Percentiles rank a stretch among this genome's conserved stretches.
Conservation (phyloP, 2,113 vertebrate species). For the Herpailurus yagouaroundi region DNA sequence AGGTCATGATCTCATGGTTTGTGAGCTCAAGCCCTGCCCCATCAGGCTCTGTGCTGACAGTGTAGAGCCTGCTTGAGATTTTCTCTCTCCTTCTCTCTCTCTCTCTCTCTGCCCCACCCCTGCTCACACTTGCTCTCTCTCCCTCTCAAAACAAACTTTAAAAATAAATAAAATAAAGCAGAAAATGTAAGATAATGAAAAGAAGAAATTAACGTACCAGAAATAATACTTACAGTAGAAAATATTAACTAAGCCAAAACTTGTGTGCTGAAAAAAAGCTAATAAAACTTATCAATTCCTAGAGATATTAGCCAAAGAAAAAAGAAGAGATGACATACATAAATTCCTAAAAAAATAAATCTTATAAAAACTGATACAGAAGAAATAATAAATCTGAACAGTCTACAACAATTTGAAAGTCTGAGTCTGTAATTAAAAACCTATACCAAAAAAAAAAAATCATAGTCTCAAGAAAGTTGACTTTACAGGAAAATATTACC, state of each 20-base stretch:
- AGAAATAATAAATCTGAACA: background rate
- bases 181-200: background rate
- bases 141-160: too few relatives aligned
- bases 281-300: background rate
- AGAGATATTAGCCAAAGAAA: background rate
- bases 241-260: background rate
- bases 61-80: too few relatives aligned
- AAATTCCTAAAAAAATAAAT: background rate
- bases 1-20: too few relatives aligned
- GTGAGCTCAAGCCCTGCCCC: too few relatives aligned
- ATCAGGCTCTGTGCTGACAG: too few relatives aligned
- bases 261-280: background rate
- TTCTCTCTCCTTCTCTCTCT: too few relatives aligned
- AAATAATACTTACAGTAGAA: background rate
- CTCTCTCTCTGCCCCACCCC: too few relatives aligned
- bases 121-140: too few relatives aligned
- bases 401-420: background rate
- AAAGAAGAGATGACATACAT: background rate
- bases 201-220: background rate
- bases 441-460: background rate
- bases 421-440: constrained; percentile 15
- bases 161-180: background rate
- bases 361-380: background rate
- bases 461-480: background rate
- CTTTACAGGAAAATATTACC: background rate